phyloP scores from a whole-genome alignment of 2,113 vertebrate genomes.

The Piprites chloris region DNA sequence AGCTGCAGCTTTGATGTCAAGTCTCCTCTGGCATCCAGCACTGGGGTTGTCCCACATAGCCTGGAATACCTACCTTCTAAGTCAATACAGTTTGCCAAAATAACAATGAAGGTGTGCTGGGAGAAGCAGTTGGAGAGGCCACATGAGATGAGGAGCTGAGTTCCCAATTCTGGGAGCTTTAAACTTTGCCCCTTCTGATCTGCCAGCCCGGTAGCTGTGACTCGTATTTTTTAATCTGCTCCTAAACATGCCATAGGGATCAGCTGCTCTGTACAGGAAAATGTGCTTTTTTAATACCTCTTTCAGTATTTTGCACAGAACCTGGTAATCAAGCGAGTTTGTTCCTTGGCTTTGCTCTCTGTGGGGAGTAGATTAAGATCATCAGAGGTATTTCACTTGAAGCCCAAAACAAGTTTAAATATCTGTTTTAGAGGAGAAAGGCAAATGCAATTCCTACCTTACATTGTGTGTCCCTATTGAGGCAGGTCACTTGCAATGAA shows the following conservation, averaged over 20 bases:
- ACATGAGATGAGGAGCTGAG: background rate
- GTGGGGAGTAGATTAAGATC: conserved; percentile 8
- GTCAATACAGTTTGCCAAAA: background rate
- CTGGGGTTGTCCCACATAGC: background rate
- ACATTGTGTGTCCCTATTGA: background rate
- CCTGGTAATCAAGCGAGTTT: conserved; percentile 7
- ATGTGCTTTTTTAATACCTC: background rate
- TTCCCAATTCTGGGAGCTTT: background rate
- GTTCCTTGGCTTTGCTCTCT: background rate
- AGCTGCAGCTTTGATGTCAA: background rate
- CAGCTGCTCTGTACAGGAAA: background rate
- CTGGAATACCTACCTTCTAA: background rate
- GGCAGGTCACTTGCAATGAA: conserved; percentile 32
- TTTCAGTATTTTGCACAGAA: background rate
- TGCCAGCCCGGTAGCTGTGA: background rate
- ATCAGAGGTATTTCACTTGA: background rate
- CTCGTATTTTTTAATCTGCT: background rate
- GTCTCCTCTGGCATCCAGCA: background rate
- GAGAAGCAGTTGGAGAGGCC: background rate
- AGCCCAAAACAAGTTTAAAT: background rate
- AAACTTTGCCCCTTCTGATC: background rate
- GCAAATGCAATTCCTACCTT: background rate
- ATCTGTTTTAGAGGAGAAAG: background rate
- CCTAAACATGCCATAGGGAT: background rate
- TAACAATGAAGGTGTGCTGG: background rate